Base-by-base conservation (phyloP, 2,797 vertebrate genomes). In the Neopelma chrysocephalum region DNA sequence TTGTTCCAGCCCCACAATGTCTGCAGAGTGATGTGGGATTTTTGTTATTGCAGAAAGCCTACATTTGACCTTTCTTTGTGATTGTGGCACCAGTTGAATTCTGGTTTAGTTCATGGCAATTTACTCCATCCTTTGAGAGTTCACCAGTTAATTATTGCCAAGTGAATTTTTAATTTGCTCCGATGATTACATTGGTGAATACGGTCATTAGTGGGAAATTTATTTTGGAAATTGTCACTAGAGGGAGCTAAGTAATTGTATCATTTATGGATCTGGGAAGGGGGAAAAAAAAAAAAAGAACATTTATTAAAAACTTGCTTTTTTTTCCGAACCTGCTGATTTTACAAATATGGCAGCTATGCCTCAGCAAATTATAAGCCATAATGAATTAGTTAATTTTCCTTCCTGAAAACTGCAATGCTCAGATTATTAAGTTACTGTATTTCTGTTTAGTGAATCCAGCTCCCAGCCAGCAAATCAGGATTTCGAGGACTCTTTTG, bases 181-280 rank as follows among this genome's bases (percentile, higher is more conserved):
- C 75, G 93, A 94, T 97, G 97, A 98, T 97, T 97, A 72, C 96
- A 79, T 57, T 95, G 90, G 96, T 94, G 94, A 96, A 68, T 18
- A 84, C 61, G 31, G 82, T 96, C 97, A 97, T 97, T 97, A 95
- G 89, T 42, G 85, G 94, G 93, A 86, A 92, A 96, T 97, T 97
- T 96, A 96, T 98, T 97, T 98, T 94, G 94, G 91, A 96, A 97
- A 95, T 93, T 83, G 97, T 94, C 99, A 99, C 99, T 98, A 99
- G 99, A 99, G 99, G 99, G 99, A 97, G 99, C 98, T 99, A 98
- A 98, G 98, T 97, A 98, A 98, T 99, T 98, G 98, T 98, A 92
- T 98, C 98, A 98, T 99, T 97, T 97, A 82, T 93, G 94, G 95
- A 95, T 94, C 94, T 76, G 82, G 70, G 95, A 94, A 65, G n/a